Conservation (phyloP, 2,888 invertebrate genomes). For the Exephanes ischioxanthus region DNA sequence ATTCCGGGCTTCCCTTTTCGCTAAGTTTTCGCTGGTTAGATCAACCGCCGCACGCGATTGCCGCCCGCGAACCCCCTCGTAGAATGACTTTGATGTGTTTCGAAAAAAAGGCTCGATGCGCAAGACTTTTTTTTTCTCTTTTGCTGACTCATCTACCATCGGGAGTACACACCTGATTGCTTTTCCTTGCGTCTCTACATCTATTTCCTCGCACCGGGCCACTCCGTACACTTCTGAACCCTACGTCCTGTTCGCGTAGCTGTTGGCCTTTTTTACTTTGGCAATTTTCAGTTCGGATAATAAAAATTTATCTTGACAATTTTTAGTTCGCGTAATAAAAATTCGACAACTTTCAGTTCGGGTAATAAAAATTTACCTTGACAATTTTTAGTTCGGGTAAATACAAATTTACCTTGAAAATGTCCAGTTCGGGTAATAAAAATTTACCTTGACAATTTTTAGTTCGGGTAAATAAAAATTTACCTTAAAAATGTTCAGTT, state of each 20-base stretch:
- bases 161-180: not conserved
- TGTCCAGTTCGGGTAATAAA: too few species aligned
- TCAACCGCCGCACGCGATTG: constrained; percentile 27
- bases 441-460: not conserved
- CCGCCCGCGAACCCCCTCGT: constrained; percentile 11
- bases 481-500: not conserved
- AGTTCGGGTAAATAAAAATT: not conserved
- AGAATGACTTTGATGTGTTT: constrained; percentile 51
- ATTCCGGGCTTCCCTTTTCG: not conserved
- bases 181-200: not conserved
- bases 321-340: not conserved
- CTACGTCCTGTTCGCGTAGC: not conserved
- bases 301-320: not conserved
- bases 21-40: constrained; percentile 46
- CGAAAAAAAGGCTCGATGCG: not conserved
- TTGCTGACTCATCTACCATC: not conserved
- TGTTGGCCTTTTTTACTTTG: not conserved
- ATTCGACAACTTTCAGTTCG: too few species aligned
- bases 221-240: not conserved
- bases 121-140: constrained; percentile 24
- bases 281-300: not conserved
- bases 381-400: not conserved
- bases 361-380: too few species aligned
- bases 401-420: too few species aligned
- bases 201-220: too few species aligned